phyloP scores from a whole-genome alignment of 2,113 vertebrate genomes.

The Struthio camelus region DNA sequence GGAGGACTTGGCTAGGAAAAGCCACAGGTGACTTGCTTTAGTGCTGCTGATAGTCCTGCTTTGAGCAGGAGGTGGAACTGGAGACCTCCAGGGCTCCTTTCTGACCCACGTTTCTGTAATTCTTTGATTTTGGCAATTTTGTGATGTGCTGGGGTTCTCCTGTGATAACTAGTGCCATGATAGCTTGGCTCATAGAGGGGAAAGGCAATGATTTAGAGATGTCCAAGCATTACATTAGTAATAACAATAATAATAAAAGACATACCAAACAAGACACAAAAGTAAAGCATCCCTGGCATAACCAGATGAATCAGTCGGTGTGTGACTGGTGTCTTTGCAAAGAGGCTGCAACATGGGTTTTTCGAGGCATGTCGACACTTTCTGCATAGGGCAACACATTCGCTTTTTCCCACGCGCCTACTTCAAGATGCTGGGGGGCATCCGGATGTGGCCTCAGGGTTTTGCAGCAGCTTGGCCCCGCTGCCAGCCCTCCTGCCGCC shows the following conservation, averaged over 20 bases:
- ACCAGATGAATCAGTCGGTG: no score
- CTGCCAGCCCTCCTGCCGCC: background rate
- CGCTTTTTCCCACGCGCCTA: rapidly evolving
- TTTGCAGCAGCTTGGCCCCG: background rate
- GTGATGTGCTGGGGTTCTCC: background rate
- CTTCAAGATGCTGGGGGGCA: background rate
- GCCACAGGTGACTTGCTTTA: background rate
- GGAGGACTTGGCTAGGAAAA: background rate
- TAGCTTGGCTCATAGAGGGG: background rate
- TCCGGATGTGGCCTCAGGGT: rapidly evolving
- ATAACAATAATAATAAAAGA: background rate
- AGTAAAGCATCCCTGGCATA: background rate
- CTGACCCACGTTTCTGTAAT: background rate
- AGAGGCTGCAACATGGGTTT: background rate
- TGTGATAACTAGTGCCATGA: no score
- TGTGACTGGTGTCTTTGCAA: background rate
- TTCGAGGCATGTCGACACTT: background rate
- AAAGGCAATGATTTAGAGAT: background rate
- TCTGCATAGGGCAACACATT: rapidly evolving
- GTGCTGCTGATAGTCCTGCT: rapidly evolving
- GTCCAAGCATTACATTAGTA: background rate
- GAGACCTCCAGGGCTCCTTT: background rate
- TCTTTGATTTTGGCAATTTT: background rate
- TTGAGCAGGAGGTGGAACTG: background rate
- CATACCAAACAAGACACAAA: background rate